These are phyloP conservation scores for Sula dactylatra DNA, from an alignment of 2,113 vertebrate genomes.

Conservation along the genomic window DNA sequence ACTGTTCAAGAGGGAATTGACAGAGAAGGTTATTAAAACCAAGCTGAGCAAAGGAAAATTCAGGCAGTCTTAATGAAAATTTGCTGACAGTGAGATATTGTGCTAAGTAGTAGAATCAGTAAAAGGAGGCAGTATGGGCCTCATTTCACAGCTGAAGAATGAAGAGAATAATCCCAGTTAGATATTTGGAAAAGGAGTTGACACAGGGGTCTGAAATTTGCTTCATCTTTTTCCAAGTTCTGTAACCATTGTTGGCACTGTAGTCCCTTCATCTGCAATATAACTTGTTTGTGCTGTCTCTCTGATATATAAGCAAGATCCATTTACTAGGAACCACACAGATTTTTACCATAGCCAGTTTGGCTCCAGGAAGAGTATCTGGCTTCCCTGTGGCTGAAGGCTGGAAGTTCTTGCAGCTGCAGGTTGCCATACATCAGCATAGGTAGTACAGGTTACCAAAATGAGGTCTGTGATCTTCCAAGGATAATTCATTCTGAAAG, in stretches of 20 bases:
- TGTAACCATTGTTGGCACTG: background rate
- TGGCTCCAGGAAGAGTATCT: background rate
- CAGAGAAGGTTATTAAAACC: background rate
- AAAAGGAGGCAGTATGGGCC: background rate
- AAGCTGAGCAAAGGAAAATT: background rate
- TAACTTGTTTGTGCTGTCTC: background rate
- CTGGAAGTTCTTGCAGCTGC: background rate
- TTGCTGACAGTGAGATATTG: background rate
- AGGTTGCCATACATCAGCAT: background rate
- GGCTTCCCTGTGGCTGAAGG: background rate
- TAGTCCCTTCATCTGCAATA: background rate
- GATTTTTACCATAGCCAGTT: background rate
- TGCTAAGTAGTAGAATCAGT: background rate
- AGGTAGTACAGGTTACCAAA: background rate
- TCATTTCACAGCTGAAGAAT: background rate
- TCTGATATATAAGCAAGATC: background rate
- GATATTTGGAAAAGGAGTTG: background rate
- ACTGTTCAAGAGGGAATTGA: background rate
- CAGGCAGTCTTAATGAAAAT: background rate
- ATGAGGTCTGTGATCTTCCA: background rate
- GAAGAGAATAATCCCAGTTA: background rate
- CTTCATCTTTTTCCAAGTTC: background rate
- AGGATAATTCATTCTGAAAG: background rate
- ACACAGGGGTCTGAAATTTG: background rate
- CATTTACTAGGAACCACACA: background rate